These are phyloP conservation scores for Lasioglossum marginatum DNA, from an alignment of 2,888 invertebrate genomes.

Conservation along the genomic window DNA sequence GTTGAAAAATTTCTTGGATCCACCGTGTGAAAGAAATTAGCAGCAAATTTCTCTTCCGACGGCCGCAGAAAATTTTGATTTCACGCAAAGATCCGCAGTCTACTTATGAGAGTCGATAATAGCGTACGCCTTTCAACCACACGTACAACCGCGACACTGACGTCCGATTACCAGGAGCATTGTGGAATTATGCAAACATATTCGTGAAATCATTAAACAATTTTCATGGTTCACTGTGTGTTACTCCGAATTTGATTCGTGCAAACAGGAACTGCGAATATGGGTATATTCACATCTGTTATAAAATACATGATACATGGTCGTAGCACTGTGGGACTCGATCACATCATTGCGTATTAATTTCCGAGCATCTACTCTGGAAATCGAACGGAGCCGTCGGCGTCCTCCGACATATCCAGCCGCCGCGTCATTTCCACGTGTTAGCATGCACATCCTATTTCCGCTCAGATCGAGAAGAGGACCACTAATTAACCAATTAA, in stretches of 20 bases:
- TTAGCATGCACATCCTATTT: neutral
- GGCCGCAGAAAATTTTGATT: neutral
- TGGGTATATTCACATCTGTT: no score
- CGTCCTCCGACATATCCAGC: no score
- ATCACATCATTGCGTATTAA: neutral
- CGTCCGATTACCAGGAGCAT: neutral
- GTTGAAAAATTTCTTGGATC: no score
- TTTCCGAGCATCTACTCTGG: neutral
- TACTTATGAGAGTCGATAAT: neutral
- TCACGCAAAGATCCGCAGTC: neutral
- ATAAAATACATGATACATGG: neutral
- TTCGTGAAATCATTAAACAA: neutral
- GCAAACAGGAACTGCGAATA: neutral
- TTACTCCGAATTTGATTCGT: neutral
- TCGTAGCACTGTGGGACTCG: neutral
- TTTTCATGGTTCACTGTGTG: neutral
- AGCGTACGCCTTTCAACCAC: neutral
- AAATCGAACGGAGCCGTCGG: neutral
- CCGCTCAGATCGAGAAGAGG: neutral
- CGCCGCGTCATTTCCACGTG: neutral
- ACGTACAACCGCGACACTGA: neutral
- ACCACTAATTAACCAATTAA: neutral
- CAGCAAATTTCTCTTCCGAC: no score
- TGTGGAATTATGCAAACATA: neutral
- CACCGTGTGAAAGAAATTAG: no score